Conservation (phyloP, 2,888 invertebrate species). For the Barypeithes pellucidus region DNA sequence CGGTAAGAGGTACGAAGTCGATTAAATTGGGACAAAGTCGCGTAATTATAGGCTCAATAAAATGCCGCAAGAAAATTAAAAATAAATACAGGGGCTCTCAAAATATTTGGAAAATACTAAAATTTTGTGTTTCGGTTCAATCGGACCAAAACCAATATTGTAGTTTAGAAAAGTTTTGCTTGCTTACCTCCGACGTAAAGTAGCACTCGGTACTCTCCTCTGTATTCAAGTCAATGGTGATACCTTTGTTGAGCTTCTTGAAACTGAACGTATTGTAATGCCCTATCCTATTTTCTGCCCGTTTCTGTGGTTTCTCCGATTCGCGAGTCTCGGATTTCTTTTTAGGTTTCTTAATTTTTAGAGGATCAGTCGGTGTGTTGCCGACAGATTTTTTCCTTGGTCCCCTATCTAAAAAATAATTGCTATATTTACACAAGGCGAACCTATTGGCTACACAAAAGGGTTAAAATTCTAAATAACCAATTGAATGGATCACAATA, state of each 20-base stretch:
- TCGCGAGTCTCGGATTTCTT: conserved; percentile 36
- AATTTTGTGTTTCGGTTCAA: no score
- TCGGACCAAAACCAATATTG: no score
- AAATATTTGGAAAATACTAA: no score
- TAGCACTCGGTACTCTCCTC: conserved; percentile 56
- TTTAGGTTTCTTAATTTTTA: conserved; percentile 53
- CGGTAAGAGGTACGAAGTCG: no score
- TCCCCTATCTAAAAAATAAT: conserved; percentile 30
- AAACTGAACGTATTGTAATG: conserved; percentile 59
- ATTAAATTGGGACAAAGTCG: no score
- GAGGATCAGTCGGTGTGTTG: conserved; percentile 28
- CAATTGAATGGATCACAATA: no score
- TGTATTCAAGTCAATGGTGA: conserved; percentile 60
- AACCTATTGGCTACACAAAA: no score
- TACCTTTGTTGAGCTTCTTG: conserved; percentile 60
- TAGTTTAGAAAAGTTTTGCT: no score
- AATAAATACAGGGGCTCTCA: no score
- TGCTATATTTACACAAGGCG: not conserved
- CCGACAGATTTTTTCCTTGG: conserved; percentile 35
- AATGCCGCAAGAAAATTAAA: no score
- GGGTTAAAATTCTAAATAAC: no score
- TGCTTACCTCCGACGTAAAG: conserved; percentile 58
- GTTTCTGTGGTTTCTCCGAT: conserved; percentile 43
- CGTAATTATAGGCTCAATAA: no score
- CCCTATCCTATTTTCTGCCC: conserved; percentile 46